These are phyloP conservation scores for Balaeniceps rex DNA, from an alignment of 2,113 vertebrate genomes.

Conservation along the genomic window DNA sequence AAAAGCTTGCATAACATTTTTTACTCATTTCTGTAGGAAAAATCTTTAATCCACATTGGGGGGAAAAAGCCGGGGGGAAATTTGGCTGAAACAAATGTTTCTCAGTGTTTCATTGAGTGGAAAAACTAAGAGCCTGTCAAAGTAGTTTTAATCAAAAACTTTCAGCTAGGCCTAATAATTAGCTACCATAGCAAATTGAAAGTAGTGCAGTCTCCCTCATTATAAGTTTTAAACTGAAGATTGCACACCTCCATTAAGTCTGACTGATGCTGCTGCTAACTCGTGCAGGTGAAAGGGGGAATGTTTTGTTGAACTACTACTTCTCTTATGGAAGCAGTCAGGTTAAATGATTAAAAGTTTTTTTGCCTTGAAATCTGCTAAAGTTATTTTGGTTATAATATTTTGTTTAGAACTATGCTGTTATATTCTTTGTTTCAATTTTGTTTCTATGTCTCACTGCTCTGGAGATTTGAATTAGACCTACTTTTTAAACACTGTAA, in stretches of 20 bases:
- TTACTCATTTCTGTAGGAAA: not conserved
- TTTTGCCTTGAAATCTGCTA: not conserved
- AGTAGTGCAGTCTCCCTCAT: not conserved
- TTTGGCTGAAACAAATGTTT: not conserved
- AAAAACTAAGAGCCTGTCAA: not conserved
- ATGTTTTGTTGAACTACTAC: not conserved
- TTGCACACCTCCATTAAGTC: not conserved
- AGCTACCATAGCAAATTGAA: not conserved
- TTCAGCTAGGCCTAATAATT: not conserved
- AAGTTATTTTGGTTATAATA: not conserved
- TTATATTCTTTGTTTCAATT: not conserved
- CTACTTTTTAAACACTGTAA: not conserved
- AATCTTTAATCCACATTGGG: not conserved
- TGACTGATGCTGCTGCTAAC: not conserved
- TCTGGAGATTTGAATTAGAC: not conserved
- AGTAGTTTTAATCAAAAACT: not conserved
- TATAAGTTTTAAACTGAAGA: not conserved
- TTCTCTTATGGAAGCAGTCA: not conserved
- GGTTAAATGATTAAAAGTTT: not conserved
- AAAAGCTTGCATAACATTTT: not conserved
- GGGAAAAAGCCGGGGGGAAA: not conserved
- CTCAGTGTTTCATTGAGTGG: not conserved
- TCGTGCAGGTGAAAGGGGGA: not conserved
- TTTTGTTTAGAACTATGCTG: not conserved
- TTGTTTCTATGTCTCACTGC: not conserved